Conservation (phyloP, 2,113 vertebrate species). For the Falco punctatus region DNA sequence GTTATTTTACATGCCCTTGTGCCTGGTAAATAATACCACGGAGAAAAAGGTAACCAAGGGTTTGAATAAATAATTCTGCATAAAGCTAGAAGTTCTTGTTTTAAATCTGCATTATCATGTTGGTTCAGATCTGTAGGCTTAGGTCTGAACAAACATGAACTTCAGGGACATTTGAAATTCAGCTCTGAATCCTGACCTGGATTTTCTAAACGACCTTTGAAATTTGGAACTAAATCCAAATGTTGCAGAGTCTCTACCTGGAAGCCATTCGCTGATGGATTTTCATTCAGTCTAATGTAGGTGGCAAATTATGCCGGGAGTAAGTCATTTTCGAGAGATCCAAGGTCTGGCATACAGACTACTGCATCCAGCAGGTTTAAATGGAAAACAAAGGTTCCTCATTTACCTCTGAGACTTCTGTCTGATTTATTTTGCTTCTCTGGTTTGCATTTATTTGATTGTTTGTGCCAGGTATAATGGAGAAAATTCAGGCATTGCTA, state of each 20-base stretch:
- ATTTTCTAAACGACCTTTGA: slow-evolving; percentile 56
- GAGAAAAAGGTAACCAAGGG: slow-evolving; percentile 21
- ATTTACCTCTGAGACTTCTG: slow-evolving; percentile 66
- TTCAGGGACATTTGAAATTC: slow-evolving; percentile 53
- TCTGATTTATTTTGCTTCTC: slow-evolving; percentile 47
- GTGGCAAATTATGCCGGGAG: slow-evolving; percentile 40
- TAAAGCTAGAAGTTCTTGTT: slow-evolving; percentile 5
- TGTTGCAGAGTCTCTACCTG: slow-evolving; percentile 43
- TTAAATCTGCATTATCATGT: slow-evolving; percentile 40
- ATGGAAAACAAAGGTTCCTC: slow-evolving; percentile 67
- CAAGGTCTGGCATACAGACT: slow-evolving; percentile 37
- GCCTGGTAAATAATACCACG: slow-evolving; percentile 42
- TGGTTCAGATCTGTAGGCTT: slow-evolving; percentile 14
- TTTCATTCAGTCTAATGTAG: slow-evolving; percentile 55
- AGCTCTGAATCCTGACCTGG: slow-evolving; percentile 48
- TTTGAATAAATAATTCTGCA: not conserved
- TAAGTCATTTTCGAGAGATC: slow-evolving; percentile 46
- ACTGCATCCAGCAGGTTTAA: slow-evolving; percentile 42
- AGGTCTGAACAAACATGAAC: slow-evolving; percentile 44
- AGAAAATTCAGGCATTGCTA: slow-evolving; percentile 43
- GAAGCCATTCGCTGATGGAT: slow-evolving; percentile 48
- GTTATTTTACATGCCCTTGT: slow-evolving; percentile 53
- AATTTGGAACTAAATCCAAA: slow-evolving; percentile 57
- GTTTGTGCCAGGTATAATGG: slow-evolving; percentile 62
- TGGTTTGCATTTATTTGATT: slow-evolving; percentile 60